Evolutionary conservation across 2,888 invertebrate genomes (phyloP), one percentile per base, ranked within the genome.

Genomic region (Hypolimnas misippus): DNA sequence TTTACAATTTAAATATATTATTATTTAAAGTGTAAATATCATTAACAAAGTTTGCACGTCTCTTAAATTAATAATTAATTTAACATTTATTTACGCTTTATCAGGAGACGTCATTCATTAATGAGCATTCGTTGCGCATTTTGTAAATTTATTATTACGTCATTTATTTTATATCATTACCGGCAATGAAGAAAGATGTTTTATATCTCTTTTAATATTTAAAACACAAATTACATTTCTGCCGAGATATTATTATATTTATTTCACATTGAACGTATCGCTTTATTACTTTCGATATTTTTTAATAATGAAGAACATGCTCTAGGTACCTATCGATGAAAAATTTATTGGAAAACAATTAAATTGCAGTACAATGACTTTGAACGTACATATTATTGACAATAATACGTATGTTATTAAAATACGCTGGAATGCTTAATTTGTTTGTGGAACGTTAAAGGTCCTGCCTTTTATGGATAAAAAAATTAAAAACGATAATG

Each of bases 211-310:
- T 38, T 38, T 25, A 25, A 25, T 25, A 25, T 25, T 25, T 38
- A 12, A 38, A 38, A 38, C 12, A n/a, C 12, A 38, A 38, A 38
- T 38, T n/a, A 38, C n/a, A 38, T 38, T 38, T 38, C 35, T n/a
- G 12, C 35, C 1, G 35, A n/a, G n/a, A 38, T 38, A n/a, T 38
- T 38, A n/a, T 38, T n/a, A n/a, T n/a, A n/a, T 38, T 38, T 38
- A 38, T 38, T 38, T 12, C 35, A 38, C 3, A n/a, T 38, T 38
- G n/a, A 38, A 12, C n/a, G 35, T 38, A 38, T 12, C 35, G 12
- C n/a, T 38, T 38, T 38, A 38, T 38, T 38, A n/a, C 35, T 4
- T 38, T 38, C n/a, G 35, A n/a, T 38, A 38, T 38, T 38, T 38
- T 25, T 25, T 25, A 25, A 25, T 25, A 25, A 25, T 25, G 25